A percentile compares a stretch with the other conserved stretches of the same genome.
phyloP scores from a whole-genome alignment of 2,888 invertebrate genomes.

The Serrognathus titanus region DNA sequence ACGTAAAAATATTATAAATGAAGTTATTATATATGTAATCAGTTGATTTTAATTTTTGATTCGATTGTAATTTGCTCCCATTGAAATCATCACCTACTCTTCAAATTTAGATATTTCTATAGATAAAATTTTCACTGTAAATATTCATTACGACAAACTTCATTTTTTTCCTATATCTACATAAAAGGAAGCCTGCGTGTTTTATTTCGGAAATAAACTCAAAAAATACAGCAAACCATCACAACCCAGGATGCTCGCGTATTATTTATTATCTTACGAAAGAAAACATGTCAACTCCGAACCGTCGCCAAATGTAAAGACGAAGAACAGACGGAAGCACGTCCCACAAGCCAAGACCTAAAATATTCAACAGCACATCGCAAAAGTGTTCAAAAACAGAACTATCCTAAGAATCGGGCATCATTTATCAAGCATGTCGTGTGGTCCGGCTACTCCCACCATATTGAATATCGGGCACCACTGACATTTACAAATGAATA shows the following conservation, averaged over 20 bases:
- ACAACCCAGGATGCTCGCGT: slow-evolving; percentile 17
- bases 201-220: background rate
- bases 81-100: too few relatives aligned
- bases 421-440: slow-evolving; percentile 50
- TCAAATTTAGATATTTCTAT: too few relatives aligned
- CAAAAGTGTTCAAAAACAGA: slow-evolving; percentile 44
- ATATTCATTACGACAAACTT: too few relatives aligned
- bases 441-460: slow-evolving; percentile 50
- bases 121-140: too few relatives aligned
- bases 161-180: too few relatives aligned
- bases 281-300: slow-evolving; percentile 30
- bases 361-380: slow-evolving; percentile 45
- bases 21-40: too few relatives aligned
- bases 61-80: too few relatives aligned
- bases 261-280: slow-evolving; percentile 33
- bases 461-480: slow-evolving; percentile 51
- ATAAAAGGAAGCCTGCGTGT: too few relatives aligned
- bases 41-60: too few relatives aligned
- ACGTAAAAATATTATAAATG: too few relatives aligned
- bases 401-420: slow-evolving; percentile 48
- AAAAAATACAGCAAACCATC: slow-evolving; percentile 8
- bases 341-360: slow-evolving; percentile 38
- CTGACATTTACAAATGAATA: slow-evolving; percentile 53
- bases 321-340: slow-evolving; percentile 38
- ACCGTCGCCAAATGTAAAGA: slow-evolving; percentile 34